These are phyloP conservation scores for Passer domesticus DNA, from an alignment of 2,113 vertebrate species.

Conservation along the genomic window DNA sequence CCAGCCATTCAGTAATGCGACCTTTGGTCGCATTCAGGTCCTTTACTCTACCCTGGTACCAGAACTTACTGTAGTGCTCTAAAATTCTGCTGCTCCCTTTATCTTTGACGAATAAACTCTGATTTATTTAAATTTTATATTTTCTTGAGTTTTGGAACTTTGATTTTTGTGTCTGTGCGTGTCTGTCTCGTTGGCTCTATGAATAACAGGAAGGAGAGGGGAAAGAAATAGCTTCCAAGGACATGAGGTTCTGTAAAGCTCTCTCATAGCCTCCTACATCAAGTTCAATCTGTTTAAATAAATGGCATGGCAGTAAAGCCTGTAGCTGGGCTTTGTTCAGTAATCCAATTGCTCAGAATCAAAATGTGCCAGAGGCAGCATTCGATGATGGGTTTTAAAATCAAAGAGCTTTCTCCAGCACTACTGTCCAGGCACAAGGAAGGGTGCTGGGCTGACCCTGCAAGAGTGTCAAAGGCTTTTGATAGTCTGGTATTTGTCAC, in stretches of 20 bases:
- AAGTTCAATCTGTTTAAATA: background rate
- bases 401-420: background rate
- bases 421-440: background rate
- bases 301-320: background rate
- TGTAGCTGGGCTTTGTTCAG: background rate
- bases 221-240: background rate
- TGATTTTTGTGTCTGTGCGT: background rate
- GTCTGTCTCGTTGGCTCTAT: background rate
- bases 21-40: background rate
- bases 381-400: constrained; percentile 43
- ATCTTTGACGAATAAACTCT: background rate
- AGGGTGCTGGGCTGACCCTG: background rate
- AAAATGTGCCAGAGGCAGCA: constrained; percentile 1
- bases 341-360: background rate
- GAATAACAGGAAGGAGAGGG: background rate
- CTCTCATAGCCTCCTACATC: background rate
- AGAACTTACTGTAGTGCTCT: background rate
- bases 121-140: background rate
- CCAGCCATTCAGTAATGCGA: background rate
- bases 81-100: background rate
- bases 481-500: background rate
- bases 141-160: background rate
- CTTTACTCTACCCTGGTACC: background rate
- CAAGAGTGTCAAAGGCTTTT: background rate
- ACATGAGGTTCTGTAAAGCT: background rate